phyloP scores from a whole-genome alignment of 2,113 vertebrate genomes.

The Orthonyx spaldingii region DNA sequence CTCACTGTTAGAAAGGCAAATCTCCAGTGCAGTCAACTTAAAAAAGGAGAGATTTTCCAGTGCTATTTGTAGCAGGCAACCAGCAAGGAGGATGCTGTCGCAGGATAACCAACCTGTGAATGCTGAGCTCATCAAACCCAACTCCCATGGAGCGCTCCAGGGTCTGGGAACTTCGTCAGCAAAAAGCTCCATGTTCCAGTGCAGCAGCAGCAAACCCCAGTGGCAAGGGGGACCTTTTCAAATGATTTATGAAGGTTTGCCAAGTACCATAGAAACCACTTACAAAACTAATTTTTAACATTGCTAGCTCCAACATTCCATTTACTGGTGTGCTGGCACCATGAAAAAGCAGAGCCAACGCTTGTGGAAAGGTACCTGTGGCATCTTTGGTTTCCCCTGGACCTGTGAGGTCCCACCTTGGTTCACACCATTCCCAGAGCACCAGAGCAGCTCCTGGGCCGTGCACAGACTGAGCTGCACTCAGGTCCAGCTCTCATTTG shows the following conservation, averaged over 20 bases:
- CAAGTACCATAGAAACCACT: neutral
- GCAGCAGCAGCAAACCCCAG: neutral
- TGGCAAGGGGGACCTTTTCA: neutral
- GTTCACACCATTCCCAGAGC: neutral
- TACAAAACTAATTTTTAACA: neutral
- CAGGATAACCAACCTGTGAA: neutral
- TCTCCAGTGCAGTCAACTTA: neutral
- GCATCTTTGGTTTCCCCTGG: neutral
- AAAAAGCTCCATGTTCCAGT: neutral
- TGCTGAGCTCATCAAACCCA: neutral
- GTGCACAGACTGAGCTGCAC: fast-evolving
- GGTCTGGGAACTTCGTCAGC: neutral
- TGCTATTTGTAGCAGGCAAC: neutral
- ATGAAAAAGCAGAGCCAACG: neutral
- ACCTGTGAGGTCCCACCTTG: neutral
- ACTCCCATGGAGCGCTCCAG: neutral
- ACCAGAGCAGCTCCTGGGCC: neutral
- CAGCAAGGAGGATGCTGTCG: neutral
- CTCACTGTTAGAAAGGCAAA: neutral
- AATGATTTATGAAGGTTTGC: neutral
- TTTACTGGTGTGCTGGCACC: neutral
- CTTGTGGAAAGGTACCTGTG: neutral
- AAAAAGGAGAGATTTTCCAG: neutral
- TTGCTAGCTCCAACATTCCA: neutral
- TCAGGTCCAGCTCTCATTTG: neutral